Evolutionary conservation across 1,140 invertebrate genomes (phyloP), one percentile per base, ranked within the genome.

Genomic region (Drosophila bipectinata): DNA sequence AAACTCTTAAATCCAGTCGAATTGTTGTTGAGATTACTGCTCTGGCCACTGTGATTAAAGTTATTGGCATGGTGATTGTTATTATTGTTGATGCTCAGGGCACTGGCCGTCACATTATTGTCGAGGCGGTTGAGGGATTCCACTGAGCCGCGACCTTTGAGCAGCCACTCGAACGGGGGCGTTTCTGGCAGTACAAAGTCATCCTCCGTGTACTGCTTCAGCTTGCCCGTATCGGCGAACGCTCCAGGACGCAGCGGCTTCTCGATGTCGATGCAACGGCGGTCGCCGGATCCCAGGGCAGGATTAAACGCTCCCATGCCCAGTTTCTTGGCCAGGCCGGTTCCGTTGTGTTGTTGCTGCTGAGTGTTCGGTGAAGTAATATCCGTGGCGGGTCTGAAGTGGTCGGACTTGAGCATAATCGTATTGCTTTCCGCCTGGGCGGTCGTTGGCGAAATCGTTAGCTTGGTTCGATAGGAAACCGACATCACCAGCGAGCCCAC

Each of bases 351-450:
- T n/a, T 59, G 18, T 12, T 58, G 59, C 44, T 77, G 79, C 39
- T 61, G 61, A 4, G 48, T 91, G 28, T 18, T 61, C 94, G 94
- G 75, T 93, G 93, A 45, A 92, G 92, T 79, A 94, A 94, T 41
- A 94, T 94, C 18, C 95, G 95, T 92, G 96, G 97, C 66, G 94
- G 92, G 92, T 96, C 96, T 94, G 92, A 98, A 98, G 92, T 98
- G 97, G 92, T 98, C 97, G 91, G 97, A 98, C 88, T 98, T 98
- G 2, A 98, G 90, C 93, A 98, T 95, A 51, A 98, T 95, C 3
- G 95, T 94, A 49, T 93, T 79, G 56, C 93, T 77, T 24, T 69
- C 72, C 1, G 62, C 53, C 37, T 81, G 62, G 2, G 72, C 69
- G 55, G 95, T 94, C 68, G 97, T 96, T 8, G 97, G 97, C 3